A percentile compares a stretch with the other conserved stretches of the same genome.
phyloP scores from a whole-genome alignment of 2,888 invertebrate genomes.

The Pseudanteris insignis region DNA sequence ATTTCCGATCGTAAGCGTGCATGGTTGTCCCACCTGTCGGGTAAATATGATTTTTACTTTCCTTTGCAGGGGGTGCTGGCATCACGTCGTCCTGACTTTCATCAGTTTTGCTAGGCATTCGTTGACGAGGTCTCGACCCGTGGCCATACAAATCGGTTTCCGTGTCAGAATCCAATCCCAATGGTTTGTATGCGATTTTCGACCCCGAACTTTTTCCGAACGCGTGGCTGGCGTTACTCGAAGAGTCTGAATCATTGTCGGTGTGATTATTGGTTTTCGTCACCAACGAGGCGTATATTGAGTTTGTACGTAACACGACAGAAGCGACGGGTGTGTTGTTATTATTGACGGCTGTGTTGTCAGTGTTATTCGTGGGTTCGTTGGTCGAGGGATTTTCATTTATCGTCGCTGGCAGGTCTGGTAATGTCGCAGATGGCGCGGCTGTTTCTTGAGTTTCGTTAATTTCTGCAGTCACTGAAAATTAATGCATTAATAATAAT shows the following conservation, averaged over 20 bases:
- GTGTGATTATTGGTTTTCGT: conserved; percentile 33
- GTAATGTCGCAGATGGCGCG: too few species aligned
- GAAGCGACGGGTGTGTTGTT: too few species aligned
- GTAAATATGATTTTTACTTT: too few species aligned
- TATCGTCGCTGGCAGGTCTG: too few species aligned
- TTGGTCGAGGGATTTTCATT: too few species aligned
- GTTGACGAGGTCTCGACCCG: conserved; percentile 51
- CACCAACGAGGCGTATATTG: conserved; percentile 27
- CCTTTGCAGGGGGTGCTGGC: too few species aligned
- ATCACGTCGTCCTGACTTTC: too few species aligned
- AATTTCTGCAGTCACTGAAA: conserved; percentile 19
- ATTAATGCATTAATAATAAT: too few species aligned
- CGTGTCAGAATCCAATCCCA: conserved; percentile 61
- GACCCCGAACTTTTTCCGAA: conserved; percentile 45
- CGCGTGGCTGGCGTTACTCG: conserved; percentile 54
- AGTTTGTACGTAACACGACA: conserved; percentile 17
- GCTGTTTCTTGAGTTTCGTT: background rate
- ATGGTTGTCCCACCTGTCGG: too few species aligned
- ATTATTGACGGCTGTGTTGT: too few species aligned
- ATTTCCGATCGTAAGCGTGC: too few species aligned
- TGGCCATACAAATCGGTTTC: conserved; percentile 55
- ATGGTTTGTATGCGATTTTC: conserved; percentile 56
- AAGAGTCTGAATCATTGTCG: conserved; percentile 54
- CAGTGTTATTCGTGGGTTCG: too few species aligned
- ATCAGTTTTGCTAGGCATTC: conserved; percentile 50